Evolutionary conservation across 1,140 invertebrate genomes (phyloP).

Genomic region (Teleogryllus occipitalis): DNA sequence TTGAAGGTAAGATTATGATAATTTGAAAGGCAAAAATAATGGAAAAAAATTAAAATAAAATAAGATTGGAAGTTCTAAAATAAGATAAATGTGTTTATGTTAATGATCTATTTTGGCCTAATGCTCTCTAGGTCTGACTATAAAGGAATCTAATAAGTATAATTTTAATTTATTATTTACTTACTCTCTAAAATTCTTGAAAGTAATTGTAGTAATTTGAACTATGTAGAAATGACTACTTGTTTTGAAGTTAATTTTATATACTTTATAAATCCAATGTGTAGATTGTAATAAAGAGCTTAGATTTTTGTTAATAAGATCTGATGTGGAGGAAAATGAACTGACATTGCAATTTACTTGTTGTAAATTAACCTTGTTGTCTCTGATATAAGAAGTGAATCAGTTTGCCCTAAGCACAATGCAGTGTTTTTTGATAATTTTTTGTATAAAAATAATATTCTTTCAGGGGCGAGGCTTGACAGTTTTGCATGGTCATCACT

Average conservation of each 20-base stretch:
- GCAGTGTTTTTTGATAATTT: too few species aligned
- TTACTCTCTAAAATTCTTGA: background rate
- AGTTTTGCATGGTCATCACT: too few species aligned
- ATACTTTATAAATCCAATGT: background rate
- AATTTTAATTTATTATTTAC: background rate
- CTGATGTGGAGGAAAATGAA: background rate
- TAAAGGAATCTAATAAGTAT: background rate
- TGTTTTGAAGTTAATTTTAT: background rate
- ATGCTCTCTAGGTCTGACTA: background rate
- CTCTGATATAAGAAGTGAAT: background rate
- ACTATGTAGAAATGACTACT: background rate
- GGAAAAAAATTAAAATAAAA: too few species aligned
- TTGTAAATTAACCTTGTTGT: background rate
- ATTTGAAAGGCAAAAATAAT: too few species aligned
- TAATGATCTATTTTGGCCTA: background rate
- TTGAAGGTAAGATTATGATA: slow-evolving; percentile 54
- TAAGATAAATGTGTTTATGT: too few species aligned
- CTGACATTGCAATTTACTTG: background rate
- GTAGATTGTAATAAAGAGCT: background rate
- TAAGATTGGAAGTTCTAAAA: too few species aligned
- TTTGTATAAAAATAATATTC: too few species aligned
- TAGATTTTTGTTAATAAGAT: background rate
- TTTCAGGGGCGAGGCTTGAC: too few species aligned
- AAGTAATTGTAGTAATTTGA: background rate
- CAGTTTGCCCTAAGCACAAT: too few species aligned